phyloP scores from a whole-genome alignment of 2,797 vertebrate genomes.

The Coracias cyanogaster region DNA sequence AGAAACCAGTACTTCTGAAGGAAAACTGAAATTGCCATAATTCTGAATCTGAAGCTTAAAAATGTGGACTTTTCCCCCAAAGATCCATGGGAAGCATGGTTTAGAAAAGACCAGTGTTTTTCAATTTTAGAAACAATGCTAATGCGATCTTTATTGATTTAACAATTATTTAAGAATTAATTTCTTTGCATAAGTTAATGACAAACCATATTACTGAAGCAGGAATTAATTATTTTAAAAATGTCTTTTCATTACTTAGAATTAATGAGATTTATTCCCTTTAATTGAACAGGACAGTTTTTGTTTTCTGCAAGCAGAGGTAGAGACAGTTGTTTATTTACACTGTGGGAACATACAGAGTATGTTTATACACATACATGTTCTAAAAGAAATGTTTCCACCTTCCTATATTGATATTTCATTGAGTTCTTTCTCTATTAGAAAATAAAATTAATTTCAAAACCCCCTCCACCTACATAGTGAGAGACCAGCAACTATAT shows the following conservation, averaged over 20 bases:
- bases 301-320: neutral
- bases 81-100: neutral
- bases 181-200: neutral
- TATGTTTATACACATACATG: accelerated
- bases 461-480: neutral
- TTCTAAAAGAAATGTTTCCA: neutral
- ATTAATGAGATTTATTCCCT: neutral
- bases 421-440: neutral
- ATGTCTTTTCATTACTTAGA: neutral
- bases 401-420: neutral
- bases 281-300: neutral
- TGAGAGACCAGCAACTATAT: neutral
- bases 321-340: neutral
- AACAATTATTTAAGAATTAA: neutral
- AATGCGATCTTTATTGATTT: neutral
- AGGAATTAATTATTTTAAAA: neutral
- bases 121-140: neutral
- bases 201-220: neutral
- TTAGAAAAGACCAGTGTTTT: neutral
- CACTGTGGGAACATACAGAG: accelerated
- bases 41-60: neutral
- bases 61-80: neutral
- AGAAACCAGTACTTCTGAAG: constrained; percentile 10
- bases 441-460: neutral
- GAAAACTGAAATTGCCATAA: neutral